phyloP scores from a whole-genome alignment of 2,113 vertebrate genomes.

The Orycteropus afer region DNA sequence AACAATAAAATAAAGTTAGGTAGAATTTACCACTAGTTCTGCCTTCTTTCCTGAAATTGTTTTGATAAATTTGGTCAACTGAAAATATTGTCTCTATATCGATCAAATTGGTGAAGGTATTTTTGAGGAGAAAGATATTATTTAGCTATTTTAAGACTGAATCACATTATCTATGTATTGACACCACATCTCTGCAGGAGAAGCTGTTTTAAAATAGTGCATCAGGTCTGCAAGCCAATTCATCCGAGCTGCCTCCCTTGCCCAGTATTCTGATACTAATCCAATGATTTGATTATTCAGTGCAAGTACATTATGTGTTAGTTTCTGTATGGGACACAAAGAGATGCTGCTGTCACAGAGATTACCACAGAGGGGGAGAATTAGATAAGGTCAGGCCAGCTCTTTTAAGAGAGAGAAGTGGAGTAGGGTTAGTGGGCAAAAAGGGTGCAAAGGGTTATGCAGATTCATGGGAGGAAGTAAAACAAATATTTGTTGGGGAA shows the following conservation, averaged over 20 bases:
- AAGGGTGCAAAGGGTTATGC: neutral
- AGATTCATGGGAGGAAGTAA: neutral
- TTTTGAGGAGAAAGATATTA: neutral
- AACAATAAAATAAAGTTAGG: neutral
- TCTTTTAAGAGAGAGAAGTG: rapidly evolving
- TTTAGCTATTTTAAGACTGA: slow-evolving; percentile 48
- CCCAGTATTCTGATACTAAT: neutral
- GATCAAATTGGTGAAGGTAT: neutral
- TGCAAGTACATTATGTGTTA: neutral
- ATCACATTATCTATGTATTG: neutral
- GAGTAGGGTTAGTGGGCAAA: too few species aligned
- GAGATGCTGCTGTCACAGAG: neutral
- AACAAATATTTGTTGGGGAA: neutral
- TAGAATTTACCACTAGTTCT: neutral
- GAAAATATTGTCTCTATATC: slow-evolving; percentile 31
- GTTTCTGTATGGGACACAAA: neutral
- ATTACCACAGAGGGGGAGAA: neutral
- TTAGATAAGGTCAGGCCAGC: neutral
- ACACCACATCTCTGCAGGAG: neutral
- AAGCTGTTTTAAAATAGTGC: slow-evolving; percentile 35
- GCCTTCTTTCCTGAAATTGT: neutral
- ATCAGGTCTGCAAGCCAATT: neutral
- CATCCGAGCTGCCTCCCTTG: neutral
- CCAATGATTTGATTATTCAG: neutral
- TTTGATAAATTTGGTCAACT: slow-evolving; percentile 2